Evolutionary conservation across 2,888 invertebrate species (phyloP), one percentile per base, ranked within the genome.

Genomic region (Hedychridium roseum): DNA sequence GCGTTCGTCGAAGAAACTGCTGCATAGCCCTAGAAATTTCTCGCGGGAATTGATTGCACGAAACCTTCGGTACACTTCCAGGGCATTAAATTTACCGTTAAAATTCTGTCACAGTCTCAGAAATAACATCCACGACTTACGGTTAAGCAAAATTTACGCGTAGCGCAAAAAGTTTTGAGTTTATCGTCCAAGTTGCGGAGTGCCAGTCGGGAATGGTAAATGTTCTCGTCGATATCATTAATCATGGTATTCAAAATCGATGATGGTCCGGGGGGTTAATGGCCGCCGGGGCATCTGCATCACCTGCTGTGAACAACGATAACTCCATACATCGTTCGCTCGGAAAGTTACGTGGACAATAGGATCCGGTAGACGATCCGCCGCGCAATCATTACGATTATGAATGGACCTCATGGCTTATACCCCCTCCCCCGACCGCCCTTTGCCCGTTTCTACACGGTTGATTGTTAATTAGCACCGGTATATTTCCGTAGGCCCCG

Each of bases 381-480:
- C 51, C 43, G 43, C 43, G 50, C 57, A 51, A 59, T 61, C 59
- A 58, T 60, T 55, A 56, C 55, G 53, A 50, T 60, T 64, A 60
- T 52, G 50, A 57, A 58, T 57, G 43, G 43, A 26, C 11, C 11
- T 14, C 12, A 43, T 17, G 32, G n/a, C n/a, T n/a, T n/a, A n/a
- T n/a, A n/a, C 30, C 12, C 12, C 39, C 30, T 43, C 27, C 32
- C 44, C 34, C 39, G 43, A n/a, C n/a, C n/a, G 32, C n/a, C n/a
- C n/a, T n/a, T n/a, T n/a, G n/a, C 30, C 12, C 12, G 36, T 27
- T 43, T 23, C 32, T 43, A 30, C 39, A 41, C 34, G 55, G 51
- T 32, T 58, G 50, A 60, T 64, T 49, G 61, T 60, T 69, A 68
- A 69, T 69, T 68, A 68, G 56, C 49, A 34, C 39, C 45, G 36